phyloP scores from a whole-genome alignment of 2,797 vertebrate species.

The Selene dorsalis region DNA sequence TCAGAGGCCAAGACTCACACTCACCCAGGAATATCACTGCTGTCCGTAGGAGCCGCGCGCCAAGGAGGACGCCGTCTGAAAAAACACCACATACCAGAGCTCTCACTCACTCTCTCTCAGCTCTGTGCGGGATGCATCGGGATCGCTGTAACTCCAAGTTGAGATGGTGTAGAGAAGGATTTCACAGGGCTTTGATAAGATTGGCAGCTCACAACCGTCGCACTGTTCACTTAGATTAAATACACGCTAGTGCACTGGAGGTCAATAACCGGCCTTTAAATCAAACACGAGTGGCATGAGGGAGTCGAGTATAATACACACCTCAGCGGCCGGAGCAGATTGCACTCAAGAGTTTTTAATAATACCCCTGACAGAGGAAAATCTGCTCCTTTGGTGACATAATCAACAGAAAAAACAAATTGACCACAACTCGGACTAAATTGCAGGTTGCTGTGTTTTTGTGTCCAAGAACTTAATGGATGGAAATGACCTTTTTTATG shows the following conservation, averaged over 20 bases:
- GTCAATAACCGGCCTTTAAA: constrained; percentile 69
- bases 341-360: constrained; percentile 38
- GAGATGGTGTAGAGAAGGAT: constrained; percentile 44
- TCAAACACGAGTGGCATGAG: constrained; percentile 46
- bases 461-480: background rate
- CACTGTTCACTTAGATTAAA: constrained; percentile 75
- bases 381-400: constrained; percentile 32
- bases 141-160: constrained; percentile 52
- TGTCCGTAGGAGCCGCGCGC: constrained; percentile 43
- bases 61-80: constrained; percentile 55
- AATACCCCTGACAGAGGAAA: constrained; percentile 29
- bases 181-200: constrained; percentile 66
- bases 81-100: constrained; percentile 69
- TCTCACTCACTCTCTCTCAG: constrained; percentile 46
- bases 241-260: constrained; percentile 63
- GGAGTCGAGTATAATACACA: constrained; percentile 37
- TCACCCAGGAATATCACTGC: constrained; percentile 47
- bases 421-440: constrained; percentile 45
- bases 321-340: constrained; percentile 14
- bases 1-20: constrained; percentile 46
- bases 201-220: constrained; percentile 54
- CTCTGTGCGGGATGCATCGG: constrained; percentile 45
- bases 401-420: constrained; percentile 52
- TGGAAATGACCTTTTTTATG: constrained; percentile 11
- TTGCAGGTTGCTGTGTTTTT: constrained; percentile 25